phyloP scores from a whole-genome alignment of 2,888 invertebrate genomes.

The Erebia aethiops region DNA sequence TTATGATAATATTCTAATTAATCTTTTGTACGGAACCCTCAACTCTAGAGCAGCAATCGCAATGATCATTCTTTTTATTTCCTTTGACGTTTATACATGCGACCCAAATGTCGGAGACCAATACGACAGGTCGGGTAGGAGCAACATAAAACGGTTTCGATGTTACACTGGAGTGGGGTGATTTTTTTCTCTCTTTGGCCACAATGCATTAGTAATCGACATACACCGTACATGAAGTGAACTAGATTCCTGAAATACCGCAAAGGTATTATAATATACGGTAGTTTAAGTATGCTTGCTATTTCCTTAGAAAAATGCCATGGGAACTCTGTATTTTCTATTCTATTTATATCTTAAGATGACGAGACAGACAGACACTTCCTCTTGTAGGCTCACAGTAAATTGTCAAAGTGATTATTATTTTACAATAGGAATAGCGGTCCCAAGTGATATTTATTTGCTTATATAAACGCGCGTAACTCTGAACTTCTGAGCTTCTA shows the following conservation, averaged over 20 bases:
- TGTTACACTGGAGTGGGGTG: slow-evolving; percentile 57
- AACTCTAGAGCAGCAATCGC: neutral
- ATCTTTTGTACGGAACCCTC: slow-evolving; percentile 4
- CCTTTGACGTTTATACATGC: slow-evolving; percentile 29
- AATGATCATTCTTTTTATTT: slow-evolving; percentile 21
- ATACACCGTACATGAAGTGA: slow-evolving; percentile 18
- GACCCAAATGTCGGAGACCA: slow-evolving; percentile 26
- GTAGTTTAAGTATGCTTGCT: too few relatives aligned
- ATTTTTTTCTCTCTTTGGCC: slow-evolving; percentile 50
- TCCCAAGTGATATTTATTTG: too few relatives aligned
- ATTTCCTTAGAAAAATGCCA: too few relatives aligned
- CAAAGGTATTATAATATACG: too few relatives aligned
- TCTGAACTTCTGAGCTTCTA: too few relatives aligned
- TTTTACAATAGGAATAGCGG: too few relatives aligned
- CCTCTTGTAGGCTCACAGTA: too few relatives aligned
- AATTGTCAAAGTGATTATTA: too few relatives aligned
- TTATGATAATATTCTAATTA: neutral
- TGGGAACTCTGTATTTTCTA: too few relatives aligned
- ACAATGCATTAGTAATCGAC: slow-evolving; percentile 40
- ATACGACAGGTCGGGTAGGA: slow-evolving; percentile 24
- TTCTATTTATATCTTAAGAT: too few relatives aligned
- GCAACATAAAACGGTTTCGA: slow-evolving; percentile 70
- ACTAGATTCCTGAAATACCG: slow-evolving; percentile 19
- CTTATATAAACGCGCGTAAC: too few relatives aligned
- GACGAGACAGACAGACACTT: too few relatives aligned